These are phyloP conservation scores for Crypturellus tataupa DNA, from an alignment of 2,797 vertebrate species.

Conservation along the genomic window DNA sequence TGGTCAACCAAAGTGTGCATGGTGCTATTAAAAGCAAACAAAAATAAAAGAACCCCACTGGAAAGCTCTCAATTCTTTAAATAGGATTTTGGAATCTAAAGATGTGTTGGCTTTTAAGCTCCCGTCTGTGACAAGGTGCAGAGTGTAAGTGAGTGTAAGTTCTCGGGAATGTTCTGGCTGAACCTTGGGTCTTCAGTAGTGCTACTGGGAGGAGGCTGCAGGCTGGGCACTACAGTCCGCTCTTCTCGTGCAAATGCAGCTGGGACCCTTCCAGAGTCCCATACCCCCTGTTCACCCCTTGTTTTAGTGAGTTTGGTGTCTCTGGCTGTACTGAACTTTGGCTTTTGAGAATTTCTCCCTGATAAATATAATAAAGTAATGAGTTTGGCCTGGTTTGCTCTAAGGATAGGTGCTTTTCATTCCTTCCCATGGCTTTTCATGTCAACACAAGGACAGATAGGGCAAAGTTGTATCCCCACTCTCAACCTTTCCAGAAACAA, in stretches of 20 bases:
- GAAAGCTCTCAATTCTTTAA: neutral
- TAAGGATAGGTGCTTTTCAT: accelerated
- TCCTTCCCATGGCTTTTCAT: neutral
- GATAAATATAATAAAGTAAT: neutral
- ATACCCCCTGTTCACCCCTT: neutral
- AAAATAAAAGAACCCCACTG: neutral
- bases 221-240: accelerated
- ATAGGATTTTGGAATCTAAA: neutral
- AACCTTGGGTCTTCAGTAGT: neutral
- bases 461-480: no score
- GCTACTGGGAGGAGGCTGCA: neutral
- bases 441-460: neutral
- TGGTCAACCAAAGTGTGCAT: neutral
- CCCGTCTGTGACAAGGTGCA: neutral
- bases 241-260: neutral
- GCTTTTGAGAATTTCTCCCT: neutral
- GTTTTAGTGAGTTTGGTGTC: neutral
- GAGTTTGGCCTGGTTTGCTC: neutral
- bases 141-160: no score
- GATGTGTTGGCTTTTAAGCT: neutral
- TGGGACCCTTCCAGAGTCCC: neutral
- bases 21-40: neutral
- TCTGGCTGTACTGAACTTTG: neutral
- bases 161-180: neutral
- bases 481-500: neutral